Conservation (phyloP, 1,140 invertebrate genomes). For the Scaptodrosophila lebanonensis region DNA sequence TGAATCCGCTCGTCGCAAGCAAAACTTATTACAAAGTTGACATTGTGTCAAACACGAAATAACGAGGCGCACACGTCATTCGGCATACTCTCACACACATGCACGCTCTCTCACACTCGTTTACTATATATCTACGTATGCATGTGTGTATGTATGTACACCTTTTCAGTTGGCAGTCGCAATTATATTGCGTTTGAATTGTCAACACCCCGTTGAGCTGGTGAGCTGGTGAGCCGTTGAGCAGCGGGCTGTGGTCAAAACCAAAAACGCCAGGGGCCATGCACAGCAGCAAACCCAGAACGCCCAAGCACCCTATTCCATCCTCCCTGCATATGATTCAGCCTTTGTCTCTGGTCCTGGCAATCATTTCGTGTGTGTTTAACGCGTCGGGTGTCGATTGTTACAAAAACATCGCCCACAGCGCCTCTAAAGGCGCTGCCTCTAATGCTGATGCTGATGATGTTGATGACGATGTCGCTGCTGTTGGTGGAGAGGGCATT, state of each 20-base stretch:
- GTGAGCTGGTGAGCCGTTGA: too few relatives aligned
- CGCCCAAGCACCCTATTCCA: too few relatives aligned
- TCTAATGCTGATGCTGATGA: too few relatives aligned
- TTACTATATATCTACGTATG: too few relatives aligned
- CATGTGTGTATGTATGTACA: too few relatives aligned
- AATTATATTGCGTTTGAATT: conserved; percentile 9
- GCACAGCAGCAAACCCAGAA: not conserved
- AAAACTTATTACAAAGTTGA: conserved; percentile 3
- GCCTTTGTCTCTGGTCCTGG: too few relatives aligned
- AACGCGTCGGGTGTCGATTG: conserved; percentile 1
- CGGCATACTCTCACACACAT: too few relatives aligned
- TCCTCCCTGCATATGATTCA: too few relatives aligned
- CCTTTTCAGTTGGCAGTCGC: not conserved
- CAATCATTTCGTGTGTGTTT: not conserved
- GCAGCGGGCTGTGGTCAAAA: not conserved
- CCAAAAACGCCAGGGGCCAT: not conserved
- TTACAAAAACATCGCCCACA: conserved; percentile 1
- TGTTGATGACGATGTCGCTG: not conserved
- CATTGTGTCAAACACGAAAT: conserved; percentile 1
- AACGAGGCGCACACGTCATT: not conserved
- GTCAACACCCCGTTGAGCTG: conserved; percentile 1
- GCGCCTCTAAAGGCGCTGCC: not conserved
- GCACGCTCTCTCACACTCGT: too few relatives aligned
- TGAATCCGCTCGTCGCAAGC: not conserved
- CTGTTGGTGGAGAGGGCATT: not conserved